Evolutionary conservation across 2,113 vertebrate genomes (phyloP).

Genomic region (Porphyrio hochstetteri): DNA sequence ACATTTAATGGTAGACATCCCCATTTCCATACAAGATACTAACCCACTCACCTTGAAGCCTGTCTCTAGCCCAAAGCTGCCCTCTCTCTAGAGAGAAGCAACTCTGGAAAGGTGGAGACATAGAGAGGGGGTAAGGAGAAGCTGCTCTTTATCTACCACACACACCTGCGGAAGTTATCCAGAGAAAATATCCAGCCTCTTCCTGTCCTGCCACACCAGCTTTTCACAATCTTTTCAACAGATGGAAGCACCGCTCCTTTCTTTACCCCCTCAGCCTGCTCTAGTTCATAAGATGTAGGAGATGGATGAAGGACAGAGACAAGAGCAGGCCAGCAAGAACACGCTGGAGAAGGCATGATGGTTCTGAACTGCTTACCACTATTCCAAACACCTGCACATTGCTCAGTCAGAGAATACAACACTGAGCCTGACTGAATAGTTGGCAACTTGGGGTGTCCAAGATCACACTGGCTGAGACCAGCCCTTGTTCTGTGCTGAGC

Average conservation of each 20-base stretch:
- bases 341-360: fast-evolving
- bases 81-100: neutral
- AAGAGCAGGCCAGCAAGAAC: neutral
- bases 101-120: neutral
- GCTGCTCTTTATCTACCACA: neutral
- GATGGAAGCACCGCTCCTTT: neutral
- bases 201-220: neutral
- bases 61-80: neutral
- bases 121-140: neutral
- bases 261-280: neutral
- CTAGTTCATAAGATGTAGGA: neutral
- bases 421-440: neutral
- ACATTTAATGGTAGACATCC: neutral
- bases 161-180: neutral
- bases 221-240: neutral
- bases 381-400: neutral
- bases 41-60: neutral
- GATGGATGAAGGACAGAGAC: neutral
- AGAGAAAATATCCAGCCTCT: neutral
- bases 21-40: neutral
- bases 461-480: neutral
- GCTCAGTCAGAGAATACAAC: neutral
- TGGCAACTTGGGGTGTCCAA: neutral
- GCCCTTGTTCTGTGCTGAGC: neutral
- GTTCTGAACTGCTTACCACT: neutral